Evolutionary conservation across 2,797 vertebrate genomes (phyloP).

Genomic region (Cuculus canorus): DNA sequence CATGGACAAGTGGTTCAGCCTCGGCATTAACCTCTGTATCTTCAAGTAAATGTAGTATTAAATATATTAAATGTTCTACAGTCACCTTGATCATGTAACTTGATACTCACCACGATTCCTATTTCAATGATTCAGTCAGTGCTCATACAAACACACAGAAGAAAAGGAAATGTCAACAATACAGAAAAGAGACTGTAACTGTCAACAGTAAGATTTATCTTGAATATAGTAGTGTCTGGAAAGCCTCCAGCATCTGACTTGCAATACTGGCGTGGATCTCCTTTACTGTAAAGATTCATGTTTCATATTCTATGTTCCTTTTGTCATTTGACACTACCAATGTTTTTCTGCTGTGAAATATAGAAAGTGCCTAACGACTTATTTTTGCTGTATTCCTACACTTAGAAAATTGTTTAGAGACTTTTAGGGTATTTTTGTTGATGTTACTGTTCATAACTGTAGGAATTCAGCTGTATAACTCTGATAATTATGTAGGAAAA

Average conservation of each 20-base stretch:
- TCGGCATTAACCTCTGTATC: not conserved
- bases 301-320: not conserved
- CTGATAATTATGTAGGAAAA: not conserved
- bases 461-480: not conserved
- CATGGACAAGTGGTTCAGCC: not conserved
- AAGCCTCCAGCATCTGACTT: not conserved
- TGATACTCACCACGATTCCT: not conserved
- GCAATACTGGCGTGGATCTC: not conserved
- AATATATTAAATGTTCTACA: not conserved
- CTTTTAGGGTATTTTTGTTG: not conserved
- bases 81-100: not conserved
- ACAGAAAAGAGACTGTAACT: not conserved
- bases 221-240: not conserved
- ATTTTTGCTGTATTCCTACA: not conserved
- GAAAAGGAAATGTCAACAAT: not conserved
- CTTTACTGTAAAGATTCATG: not conserved
- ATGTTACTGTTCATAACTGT: not conserved
- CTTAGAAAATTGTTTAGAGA: not conserved
- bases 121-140: not conserved
- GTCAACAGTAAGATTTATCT: not conserved
- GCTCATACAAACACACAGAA: not conserved
- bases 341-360: conserved; percentile 12
- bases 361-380: not conserved
- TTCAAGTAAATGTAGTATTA: not conserved
- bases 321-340: not conserved